Base-by-base conservation (phyloP, 2,113 vertebrate species). In the Hystrix cristata region DNA sequence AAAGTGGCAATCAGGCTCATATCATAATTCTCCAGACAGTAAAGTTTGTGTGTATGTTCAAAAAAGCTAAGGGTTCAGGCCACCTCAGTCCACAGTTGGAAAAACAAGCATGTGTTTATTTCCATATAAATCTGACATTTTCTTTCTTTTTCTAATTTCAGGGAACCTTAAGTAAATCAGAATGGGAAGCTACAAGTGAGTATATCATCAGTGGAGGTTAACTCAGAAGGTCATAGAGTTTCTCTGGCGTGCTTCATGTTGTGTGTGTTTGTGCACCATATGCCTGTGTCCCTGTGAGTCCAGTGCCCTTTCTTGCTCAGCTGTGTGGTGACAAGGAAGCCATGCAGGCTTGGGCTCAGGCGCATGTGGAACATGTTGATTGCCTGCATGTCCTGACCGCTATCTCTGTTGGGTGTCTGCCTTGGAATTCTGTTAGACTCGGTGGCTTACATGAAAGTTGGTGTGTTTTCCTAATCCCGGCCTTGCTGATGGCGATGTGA, bases 131-230 rank as follows among this genome's bases (percentile, higher is more conserved):
- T 85, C 93, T 98, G 55, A 93, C 90, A 15, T 69, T 92, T 69
- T 82, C 15, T n/a, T 96, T 95, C 67, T 95, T 88, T 96, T 34
- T 96, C 23, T 21, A 80, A 94, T 98, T 97, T 72, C 98, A 99
- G 99, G 99, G 99, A 87, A 99, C 99, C 3, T 98, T 99, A 98
- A 99, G 99, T 98, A 99, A 99, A 96, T 99, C 99, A 31, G 99
- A 99, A 98, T 99, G 99, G 99, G 99, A 99, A 95, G 99, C 99
- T 97, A 98, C 99, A 98, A 99, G 99, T 99, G 98, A 98, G 99
- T 99, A 97, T 99, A 95, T 57, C 16, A 62, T 85, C 38, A 48
- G 3, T 91, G 38, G 82, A 59, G 43, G 53, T 62, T 87, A 69
- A 71, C 29, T 86, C 18, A 91, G 69, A 91, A 19, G 13, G 48